A percentile compares a stretch with the other conserved stretches of the same genome.
Conservation (phyloP, 2,888 invertebrate species). For the Caradrina clavipalpis region DNA sequence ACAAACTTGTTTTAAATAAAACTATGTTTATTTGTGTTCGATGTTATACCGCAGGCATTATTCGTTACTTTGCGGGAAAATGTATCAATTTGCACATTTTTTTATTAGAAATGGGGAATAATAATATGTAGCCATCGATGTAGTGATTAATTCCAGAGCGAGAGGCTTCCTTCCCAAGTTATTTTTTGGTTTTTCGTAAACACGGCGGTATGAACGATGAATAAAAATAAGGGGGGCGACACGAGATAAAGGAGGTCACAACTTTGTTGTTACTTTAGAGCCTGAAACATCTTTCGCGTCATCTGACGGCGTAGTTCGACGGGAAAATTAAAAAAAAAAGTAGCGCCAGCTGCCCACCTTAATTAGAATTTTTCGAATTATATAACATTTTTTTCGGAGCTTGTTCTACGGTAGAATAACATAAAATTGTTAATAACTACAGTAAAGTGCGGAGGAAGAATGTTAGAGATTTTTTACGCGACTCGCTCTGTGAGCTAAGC, state of each 20-base stretch:
- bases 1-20: conserved; percentile 57
- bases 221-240: conserved; percentile 67
- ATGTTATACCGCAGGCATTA: conserved; percentile 35
- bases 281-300: conserved; percentile 81
- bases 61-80: conserved; percentile 33
- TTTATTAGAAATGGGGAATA: conserved; percentile 22
- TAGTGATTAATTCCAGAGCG: conserved; percentile 38
- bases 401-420: conserved; percentile 68
- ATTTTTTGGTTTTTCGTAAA: conserved; percentile 53
- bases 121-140: conserved; percentile 10
- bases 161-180: conserved; percentile 17
- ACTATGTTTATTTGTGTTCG: conserved; percentile 57
- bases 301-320: conserved; percentile 84
- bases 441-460: conserved; percentile 58
- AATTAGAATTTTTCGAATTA: conserved; percentile 90
- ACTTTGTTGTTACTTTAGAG: conserved; percentile 78
- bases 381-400: conserved; percentile 76
- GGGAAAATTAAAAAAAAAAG: conserved; percentile 85
- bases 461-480: conserved; percentile 53
- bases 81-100: conserved; percentile 11
- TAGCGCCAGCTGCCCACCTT: conserved; percentile 84
- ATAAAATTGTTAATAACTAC: conserved; percentile 74
- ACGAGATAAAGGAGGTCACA: conserved; percentile 75
- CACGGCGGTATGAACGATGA: conserved; percentile 56
- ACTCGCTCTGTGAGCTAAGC: conserved; percentile 25